Evolutionary conservation across 2,113 vertebrate genomes (phyloP), one percentile per base, ranked within the genome.

Genomic region (Alectura lathami): DNA sequence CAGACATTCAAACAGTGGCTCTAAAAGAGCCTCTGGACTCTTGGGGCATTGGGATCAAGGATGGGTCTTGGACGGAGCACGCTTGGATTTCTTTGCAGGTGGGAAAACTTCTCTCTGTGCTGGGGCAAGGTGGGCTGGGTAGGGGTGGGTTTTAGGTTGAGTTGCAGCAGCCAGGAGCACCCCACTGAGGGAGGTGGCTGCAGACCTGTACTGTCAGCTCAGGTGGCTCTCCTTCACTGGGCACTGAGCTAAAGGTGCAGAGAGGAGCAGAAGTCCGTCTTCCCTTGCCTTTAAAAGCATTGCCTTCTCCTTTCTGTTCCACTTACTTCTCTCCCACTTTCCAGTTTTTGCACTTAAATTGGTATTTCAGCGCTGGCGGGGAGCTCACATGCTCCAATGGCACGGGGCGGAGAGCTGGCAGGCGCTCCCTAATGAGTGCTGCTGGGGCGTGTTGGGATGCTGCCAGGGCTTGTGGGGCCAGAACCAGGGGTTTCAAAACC

Each of bases 361-460:
- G 45, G 22, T 91, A 42, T 92, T 94, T 93, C 56, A 86, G 47
- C 43, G 20, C 56, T 57, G 56, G 56, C 20, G 12, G 1, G 1
- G 6, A 45, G 47, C 32, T 63, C 36, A 30, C 15, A 4, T 0
- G 1, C 50, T 38, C 18, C 0, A 1, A 1, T 60, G 51, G 40
- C 40, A 56, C 0, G 2, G 29, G 18, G 40, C 34, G 27, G 24
- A 72, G 57, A 34, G 32, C 32, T 72, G 69, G 34, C 27, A 14
- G 34, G n/a, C 0, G 3, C 57, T 76, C 34, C 20, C 5, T 8
- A 18, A n/a, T 0, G 14, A 83, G 21, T 24, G 36, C 27, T 0
- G 2, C 47, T 40, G 1, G 54, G 36, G 32, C 63, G n/a, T 1
- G 2, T 72, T 86, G 68, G 30, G 8, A 9, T 1, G 2, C 64